Conservation (phyloP, 2,888 invertebrate species). For the Lepetodrilus schrolli region DNA sequence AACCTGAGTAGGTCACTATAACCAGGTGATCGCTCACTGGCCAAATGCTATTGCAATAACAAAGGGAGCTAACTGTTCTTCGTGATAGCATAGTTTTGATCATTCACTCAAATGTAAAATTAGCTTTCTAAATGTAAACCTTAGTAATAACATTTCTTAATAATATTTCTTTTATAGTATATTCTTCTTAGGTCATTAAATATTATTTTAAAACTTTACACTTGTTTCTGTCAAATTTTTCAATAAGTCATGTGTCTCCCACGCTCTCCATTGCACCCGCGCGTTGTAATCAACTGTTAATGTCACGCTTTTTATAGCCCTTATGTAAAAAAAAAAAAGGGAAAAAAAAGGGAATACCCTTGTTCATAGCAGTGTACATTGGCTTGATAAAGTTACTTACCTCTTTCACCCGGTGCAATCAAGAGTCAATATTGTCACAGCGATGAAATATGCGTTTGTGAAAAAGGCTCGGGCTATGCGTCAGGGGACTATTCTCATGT, state of each 20-base stretch:
- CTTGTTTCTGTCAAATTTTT: neutral
- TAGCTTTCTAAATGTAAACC: conserved; percentile 9
- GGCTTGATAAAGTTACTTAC: conserved; percentile 10
- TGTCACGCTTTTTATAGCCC: neutral
- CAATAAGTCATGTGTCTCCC: no score
- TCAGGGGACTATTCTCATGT: no score
- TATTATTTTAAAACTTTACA: neutral
- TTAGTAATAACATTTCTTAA: neutral
- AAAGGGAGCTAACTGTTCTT: conserved; percentile 6
- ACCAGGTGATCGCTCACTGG: neutral
- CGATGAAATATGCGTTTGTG: no score
- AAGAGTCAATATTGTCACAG: neutral
- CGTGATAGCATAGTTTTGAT: neutral
- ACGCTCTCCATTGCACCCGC: neutral
- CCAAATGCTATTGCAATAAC: neutral
- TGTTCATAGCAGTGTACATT: neutral
- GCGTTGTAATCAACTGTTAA: neutral
- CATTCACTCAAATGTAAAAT: conserved; percentile 10
- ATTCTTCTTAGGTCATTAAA: neutral
- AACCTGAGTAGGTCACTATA: neutral
- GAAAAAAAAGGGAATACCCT: conserved; percentile 7
- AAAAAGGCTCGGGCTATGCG: no score
- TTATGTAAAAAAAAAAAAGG: no score
- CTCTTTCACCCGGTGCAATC: neutral
- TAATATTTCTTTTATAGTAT: conserved; percentile 2